Conservation (phyloP, 2,888 invertebrate genomes). For the Scrobipalpa atriplicella region DNA sequence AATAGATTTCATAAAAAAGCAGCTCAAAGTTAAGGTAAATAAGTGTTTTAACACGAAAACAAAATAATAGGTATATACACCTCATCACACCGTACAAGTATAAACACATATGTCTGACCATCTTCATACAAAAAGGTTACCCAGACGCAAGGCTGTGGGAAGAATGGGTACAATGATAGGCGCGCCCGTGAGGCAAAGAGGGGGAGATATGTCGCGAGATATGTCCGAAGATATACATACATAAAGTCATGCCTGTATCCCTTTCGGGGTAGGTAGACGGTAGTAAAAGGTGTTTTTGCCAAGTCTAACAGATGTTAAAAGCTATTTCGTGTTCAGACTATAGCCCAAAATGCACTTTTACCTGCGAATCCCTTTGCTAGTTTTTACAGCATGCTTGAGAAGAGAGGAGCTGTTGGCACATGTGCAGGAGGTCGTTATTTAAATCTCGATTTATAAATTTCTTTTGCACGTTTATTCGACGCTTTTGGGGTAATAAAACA, state of each 20-base stretch:
- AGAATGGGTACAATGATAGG: conserved; percentile 53
- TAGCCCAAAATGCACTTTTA: background rate
- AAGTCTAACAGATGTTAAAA: background rate
- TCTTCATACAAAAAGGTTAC: conserved; percentile 53
- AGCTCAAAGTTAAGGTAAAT: too few species aligned
- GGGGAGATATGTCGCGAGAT: conserved; percentile 25
- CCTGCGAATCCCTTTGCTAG: too few species aligned
- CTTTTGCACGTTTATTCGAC: too few species aligned
- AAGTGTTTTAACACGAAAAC: too few species aligned
- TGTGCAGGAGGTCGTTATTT: too few species aligned
- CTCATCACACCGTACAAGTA: background rate
- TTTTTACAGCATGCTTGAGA: too few species aligned
- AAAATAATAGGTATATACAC: too few species aligned
- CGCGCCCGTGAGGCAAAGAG: conserved; percentile 30
- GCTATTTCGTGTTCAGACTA: background rate
- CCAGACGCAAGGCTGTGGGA: conserved; percentile 64
- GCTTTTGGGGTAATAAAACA: too few species aligned
- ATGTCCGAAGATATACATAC: background rate
- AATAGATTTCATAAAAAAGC: too few species aligned
- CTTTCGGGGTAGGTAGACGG: background rate
- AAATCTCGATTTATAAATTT: too few species aligned
- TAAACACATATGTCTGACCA: conserved; percentile 34
- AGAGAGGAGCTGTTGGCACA: too few species aligned
- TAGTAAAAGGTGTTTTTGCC: background rate
- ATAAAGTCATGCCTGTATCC: background rate